Percentiles rank a stretch among this genome's conserved stretches.
Evolutionary conservation across 1,140 invertebrate species (phyloP).

Genomic region (Callitettix versicolor): DNA sequence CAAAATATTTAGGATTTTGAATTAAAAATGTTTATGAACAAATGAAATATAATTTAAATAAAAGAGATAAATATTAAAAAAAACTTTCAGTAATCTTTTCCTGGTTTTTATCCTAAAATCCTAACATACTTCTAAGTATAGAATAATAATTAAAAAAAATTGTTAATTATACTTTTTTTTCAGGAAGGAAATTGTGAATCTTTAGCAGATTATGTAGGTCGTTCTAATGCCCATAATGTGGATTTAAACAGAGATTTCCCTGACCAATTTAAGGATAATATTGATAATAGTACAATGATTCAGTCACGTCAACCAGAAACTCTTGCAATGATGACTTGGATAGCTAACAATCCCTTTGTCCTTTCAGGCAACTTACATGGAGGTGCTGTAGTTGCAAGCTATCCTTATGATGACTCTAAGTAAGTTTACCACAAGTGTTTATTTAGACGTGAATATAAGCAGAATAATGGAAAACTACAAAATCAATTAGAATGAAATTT

Average conservation of each 20-base stretch:
- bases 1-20: too few relatives aligned
- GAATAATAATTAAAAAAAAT: too few relatives aligned
- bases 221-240: slow-evolving; percentile 64
- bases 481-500: too few relatives aligned
- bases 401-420: slow-evolving; percentile 76
- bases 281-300: slow-evolving; percentile 23
- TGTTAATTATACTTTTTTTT: slow-evolving; percentile 23
- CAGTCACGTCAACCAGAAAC: slow-evolving; percentile 77
- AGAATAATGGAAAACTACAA: too few relatives aligned
- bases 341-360: slow-evolving; percentile 73
- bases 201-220: slow-evolving; percentile 47
- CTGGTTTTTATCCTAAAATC: too few relatives aligned
- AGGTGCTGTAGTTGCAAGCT: slow-evolving; percentile 83
- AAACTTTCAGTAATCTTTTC: too few relatives aligned
- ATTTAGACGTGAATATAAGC: too few relatives aligned
- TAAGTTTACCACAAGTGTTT: too few relatives aligned
- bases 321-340: slow-evolving; percentile 80
- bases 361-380: slow-evolving; percentile 86
- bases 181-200: slow-evolving; percentile 74
- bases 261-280: slow-evolving; percentile 57
- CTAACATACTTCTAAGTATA: too few relatives aligned
- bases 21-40: too few relatives aligned
- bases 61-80: too few relatives aligned
- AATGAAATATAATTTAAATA: too few relatives aligned
- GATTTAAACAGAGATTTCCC: slow-evolving; percentile 87